Evolutionary conservation across 2,113 vertebrate genomes (phyloP).

Genomic region (Stigmatopora argus): DNA sequence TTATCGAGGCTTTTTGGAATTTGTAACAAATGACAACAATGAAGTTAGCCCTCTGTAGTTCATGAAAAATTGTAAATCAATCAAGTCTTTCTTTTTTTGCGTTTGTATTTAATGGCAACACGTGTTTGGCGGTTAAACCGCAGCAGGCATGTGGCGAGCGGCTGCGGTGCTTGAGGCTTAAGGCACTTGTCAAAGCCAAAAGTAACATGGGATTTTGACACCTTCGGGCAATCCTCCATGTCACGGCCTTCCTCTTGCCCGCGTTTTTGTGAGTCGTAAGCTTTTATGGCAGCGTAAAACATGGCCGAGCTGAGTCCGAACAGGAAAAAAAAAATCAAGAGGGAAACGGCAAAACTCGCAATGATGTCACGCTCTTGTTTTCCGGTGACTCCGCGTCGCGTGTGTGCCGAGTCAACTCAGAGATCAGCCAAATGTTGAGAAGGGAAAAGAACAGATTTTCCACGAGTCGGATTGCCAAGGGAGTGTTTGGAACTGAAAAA

Average conservation of each 20-base stretch:
- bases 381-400: slow-evolving; percentile 47
- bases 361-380: slow-evolving; percentile 36
- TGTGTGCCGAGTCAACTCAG: slow-evolving; percentile 26
- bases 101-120: neutral
- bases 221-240: slow-evolving; percentile 46
- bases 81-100: too few relatives aligned
- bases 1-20: too few relatives aligned
- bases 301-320: slow-evolving; percentile 60
- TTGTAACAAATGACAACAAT: too few relatives aligned
- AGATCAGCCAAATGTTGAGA: slow-evolving; percentile 38
- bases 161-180: slow-evolving; percentile 33
- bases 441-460: slow-evolving; percentile 39
- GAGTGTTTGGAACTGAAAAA: slow-evolving; percentile 26
- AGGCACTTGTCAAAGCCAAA: slow-evolving; percentile 27
- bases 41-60: too few relatives aligned
- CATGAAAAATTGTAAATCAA: too few relatives aligned
- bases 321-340: slow-evolving; percentile 8
- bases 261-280: slow-evolving; percentile 46
- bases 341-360: slow-evolving; percentile 42
- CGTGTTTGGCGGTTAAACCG: slow-evolving; percentile 20
- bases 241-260: slow-evolving; percentile 27
- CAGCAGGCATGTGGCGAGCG: slow-evolving; percentile 27
- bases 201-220: slow-evolving; percentile 54
- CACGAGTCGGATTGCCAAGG: slow-evolving; percentile 28
- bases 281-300: slow-evolving; percentile 63